These are phyloP conservation scores for Percina caprodes DNA, from an alignment of 2,113 vertebrate genomes.

Conservation along the genomic window DNA sequence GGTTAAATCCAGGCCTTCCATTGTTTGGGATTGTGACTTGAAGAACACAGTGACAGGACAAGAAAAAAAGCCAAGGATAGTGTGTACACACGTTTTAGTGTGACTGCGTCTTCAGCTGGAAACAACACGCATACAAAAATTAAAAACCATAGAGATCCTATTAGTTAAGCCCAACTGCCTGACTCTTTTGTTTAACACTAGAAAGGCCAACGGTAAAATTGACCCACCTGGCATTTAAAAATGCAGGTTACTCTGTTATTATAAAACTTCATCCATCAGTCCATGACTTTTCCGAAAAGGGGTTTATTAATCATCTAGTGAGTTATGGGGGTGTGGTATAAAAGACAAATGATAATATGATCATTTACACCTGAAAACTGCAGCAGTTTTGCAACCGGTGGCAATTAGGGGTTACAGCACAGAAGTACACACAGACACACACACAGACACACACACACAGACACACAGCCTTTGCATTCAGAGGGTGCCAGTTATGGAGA, in stretches of 20 bases:
- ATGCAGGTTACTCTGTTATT: no score
- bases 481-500: conserved; percentile 12
- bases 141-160: neutral
- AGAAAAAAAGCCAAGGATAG: neutral
- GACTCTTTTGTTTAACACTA: conserved; percentile 7
- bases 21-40: neutral
- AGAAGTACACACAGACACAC: no score
- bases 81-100: neutral
- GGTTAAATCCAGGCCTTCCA: neutral
- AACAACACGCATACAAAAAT: neutral
- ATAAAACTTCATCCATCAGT: no score
- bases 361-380: no score
- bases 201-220: no score
- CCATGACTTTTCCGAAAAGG: no score
- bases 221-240: no score
- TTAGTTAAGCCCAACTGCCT: neutral
- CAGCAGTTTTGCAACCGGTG: no score
- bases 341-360: no score
- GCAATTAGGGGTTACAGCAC: no score
- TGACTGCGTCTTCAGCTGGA: neutral
- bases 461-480: conserved; percentile 11
- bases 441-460: neutral
- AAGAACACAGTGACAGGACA: neutral
- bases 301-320: no score
- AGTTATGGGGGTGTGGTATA: no score